phyloP scores from a whole-genome alignment of 2,113 vertebrate species.

The Rhinolophus sinicus region DNA sequence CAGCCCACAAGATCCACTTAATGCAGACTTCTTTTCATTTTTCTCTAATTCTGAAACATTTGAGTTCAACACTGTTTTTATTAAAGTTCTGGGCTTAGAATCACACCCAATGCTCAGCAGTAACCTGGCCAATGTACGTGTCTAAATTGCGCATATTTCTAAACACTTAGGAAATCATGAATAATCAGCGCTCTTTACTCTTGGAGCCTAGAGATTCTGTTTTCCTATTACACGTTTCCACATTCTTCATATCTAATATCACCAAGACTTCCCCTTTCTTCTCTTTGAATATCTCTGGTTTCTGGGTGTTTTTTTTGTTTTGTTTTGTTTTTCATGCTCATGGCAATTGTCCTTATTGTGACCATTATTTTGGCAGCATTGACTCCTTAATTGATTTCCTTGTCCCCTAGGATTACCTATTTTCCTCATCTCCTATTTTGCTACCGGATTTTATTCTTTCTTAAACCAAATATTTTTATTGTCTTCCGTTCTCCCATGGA shows the following conservation, averaged over 20 bases:
- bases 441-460: not conserved
- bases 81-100: not conserved
- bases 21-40: not conserved
- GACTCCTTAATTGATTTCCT: not conserved
- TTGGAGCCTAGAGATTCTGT: not conserved
- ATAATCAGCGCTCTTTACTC: not conserved
- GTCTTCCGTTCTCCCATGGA: not conserved
- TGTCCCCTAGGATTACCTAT: not conserved
- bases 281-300: not conserved
- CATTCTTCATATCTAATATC: not conserved
- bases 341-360: not conserved
- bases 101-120: not conserved
- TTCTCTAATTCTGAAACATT: not conserved
- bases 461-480: not conserved
- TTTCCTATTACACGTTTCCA: not conserved
- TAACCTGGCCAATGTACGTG: not conserved
- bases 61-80: not conserved
- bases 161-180: not conserved
- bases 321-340: not conserved
- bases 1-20: not conserved
- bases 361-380: not conserved
- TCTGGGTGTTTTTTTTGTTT: not conserved
- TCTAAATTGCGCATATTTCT: not conserved
- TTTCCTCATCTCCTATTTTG: not conserved
- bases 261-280: conserved; percentile 14